These are phyloP conservation scores for Strigamia transsilvanica DNA, from an alignment of 2,888 invertebrate species.

Conservation along the genomic window DNA sequence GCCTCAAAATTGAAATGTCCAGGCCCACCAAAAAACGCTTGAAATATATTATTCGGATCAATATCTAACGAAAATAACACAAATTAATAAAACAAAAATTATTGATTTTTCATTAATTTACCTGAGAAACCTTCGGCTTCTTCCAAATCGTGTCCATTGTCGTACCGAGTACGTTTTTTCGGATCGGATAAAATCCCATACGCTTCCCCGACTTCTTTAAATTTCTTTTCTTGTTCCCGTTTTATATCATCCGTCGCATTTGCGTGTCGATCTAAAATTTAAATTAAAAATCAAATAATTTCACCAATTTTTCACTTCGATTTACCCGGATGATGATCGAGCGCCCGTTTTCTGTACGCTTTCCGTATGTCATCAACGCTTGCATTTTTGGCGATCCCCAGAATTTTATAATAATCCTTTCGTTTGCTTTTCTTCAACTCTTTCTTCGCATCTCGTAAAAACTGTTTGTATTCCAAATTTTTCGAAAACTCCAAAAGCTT, in stretches of 20 bases:
- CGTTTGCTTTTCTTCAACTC: constrained; percentile 89
- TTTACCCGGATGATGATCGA: constrained; percentile 85
- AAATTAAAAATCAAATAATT: background rate
- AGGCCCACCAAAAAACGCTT: constrained; percentile 76
- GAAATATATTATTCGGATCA: constrained; percentile 85
- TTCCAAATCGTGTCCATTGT: constrained; percentile 88
- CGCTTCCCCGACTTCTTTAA: constrained; percentile 96
- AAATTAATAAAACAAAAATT: background rate
- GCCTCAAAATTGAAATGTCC: constrained; percentile 45
- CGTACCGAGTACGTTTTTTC: constrained; percentile 88
- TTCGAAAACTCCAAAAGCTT: constrained; percentile 72
- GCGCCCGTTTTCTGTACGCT: constrained; percentile 88
- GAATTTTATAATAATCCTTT: constrained; percentile 95
- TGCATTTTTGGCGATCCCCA: constrained; percentile 83
- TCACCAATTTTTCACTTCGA: too few species aligned
- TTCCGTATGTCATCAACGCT: constrained; percentile 93
- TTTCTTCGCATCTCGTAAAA: constrained; percentile 86
- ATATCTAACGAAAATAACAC: constrained; percentile 72
- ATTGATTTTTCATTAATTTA: background rate
- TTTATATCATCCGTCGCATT: constrained; percentile 83
- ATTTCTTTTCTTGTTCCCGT: constrained; percentile 90
- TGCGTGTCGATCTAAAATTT: constrained; percentile 80
- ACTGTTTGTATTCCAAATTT: constrained; percentile 67
- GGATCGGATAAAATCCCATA: constrained; percentile 90
- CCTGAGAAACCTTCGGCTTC: constrained; percentile 68